These are phyloP conservation scores for Semicossyphus pulcher DNA, from an alignment of 2,113 vertebrate genomes.

Conservation along the genomic window DNA sequence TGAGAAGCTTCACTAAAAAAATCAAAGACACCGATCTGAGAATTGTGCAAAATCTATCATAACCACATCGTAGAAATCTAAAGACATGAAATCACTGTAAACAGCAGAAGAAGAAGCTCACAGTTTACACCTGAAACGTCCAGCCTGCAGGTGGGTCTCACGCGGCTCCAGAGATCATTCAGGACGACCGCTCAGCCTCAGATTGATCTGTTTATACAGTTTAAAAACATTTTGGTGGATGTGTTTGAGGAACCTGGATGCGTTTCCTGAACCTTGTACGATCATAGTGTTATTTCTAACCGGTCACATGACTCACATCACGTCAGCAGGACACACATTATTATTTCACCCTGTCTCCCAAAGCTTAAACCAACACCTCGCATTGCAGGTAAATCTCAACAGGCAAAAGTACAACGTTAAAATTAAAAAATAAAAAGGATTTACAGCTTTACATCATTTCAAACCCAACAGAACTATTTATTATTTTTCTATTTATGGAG, in stretches of 20 bases:
- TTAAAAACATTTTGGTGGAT: slow-evolving; percentile 21
- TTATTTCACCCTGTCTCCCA: slow-evolving; percentile 59
- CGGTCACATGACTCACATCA: slow-evolving; percentile 17
- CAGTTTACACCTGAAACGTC: not conserved
- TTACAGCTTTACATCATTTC: slow-evolving; percentile 33
- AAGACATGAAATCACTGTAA: slow-evolving; percentile 49
- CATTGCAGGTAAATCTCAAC: slow-evolving; percentile 68
- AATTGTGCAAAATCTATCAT: slow-evolving; percentile 68
- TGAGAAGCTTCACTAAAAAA: slow-evolving; percentile 35
- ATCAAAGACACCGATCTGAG: slow-evolving; percentile 52
- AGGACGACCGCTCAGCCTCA: slow-evolving; percentile 11
- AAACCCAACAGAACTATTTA: slow-evolving; percentile 22
- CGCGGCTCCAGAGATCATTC: slow-evolving; percentile 56
- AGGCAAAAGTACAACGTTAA: slow-evolving; percentile 47
- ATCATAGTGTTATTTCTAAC: no score
- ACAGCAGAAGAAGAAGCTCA: slow-evolving; percentile 39
- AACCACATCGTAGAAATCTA: slow-evolving; percentile 24
- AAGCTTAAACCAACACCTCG: slow-evolving; percentile 53
- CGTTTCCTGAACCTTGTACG: no score
- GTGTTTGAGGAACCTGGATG: no score
- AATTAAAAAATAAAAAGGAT: slow-evolving; percentile 16
- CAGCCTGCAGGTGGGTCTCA: not conserved
- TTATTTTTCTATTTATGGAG: not conserved
- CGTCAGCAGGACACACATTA: slow-evolving; percentile 36
- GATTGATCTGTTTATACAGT: not conserved